Evolutionary conservation across 2,888 invertebrate species (phyloP).

Genomic region (Eilema griseolum): DNA sequence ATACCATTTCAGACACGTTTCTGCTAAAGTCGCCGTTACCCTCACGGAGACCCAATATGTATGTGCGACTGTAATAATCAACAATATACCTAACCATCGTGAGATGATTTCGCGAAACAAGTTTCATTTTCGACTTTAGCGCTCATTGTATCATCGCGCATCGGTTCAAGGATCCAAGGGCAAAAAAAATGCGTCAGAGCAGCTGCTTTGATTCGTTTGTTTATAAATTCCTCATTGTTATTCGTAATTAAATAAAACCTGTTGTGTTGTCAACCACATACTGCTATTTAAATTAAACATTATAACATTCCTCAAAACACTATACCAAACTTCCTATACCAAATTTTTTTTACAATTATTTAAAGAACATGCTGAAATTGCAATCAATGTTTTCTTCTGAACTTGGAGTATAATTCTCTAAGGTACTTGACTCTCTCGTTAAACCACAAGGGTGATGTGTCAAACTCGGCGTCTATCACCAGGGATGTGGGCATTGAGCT

Average conservation of each 20-base stretch:
- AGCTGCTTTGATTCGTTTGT: background rate
- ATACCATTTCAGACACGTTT: too few species aligned
- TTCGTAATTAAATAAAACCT: background rate
- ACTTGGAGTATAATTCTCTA: constrained; percentile 66
- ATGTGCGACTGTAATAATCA: too few species aligned
- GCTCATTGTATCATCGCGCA: background rate
- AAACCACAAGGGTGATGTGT: constrained; percentile 64
- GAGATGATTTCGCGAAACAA: background rate
- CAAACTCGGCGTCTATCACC: constrained; percentile 63
- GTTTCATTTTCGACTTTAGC: background rate
- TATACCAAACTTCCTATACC: background rate
- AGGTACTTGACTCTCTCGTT: constrained; percentile 62
- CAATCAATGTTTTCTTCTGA: constrained; percentile 55
- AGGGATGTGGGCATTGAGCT: constrained; percentile 55
- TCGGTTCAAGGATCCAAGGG: background rate
- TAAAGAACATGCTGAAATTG: background rate
- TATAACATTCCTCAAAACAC: background rate
- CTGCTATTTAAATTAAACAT: background rate
- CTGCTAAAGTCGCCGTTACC: too few species aligned
- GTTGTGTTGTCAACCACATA: background rate
- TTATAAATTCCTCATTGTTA: background rate
- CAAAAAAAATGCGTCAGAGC: background rate
- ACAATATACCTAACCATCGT: background rate
- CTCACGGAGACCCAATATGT: too few species aligned
- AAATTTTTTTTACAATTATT: background rate